Base-by-base conservation (phyloP, 2,888 invertebrate species). In the Macrosiphum euphorbiae region DNA sequence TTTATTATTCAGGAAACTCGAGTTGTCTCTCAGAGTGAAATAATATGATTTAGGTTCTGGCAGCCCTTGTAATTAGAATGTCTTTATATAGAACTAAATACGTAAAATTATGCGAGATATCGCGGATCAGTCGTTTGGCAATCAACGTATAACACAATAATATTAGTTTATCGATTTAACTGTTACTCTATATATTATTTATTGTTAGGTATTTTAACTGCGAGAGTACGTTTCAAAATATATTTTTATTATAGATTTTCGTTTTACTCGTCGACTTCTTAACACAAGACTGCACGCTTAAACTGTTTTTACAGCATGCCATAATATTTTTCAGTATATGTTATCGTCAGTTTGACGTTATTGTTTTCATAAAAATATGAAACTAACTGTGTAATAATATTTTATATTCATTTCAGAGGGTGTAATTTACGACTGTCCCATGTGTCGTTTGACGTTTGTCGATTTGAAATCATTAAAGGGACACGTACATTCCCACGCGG, bases 381-480 rank as follows among this genome's bases (percentile, higher is more conserved):
- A 87, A 88, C 20, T 50, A 88, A 35, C n/a, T 50, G n/a, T 52
- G 7, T 88, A 88, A n/a, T 50, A 52, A 50, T 88, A n/a, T 86
- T 86, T 58, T 88, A 44, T 88, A 44, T 88, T 94, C n/a, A 50
- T 94, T 94, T 84, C 94, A 95, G 94, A 92, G 47, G 89, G 93
- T 44, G 94, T 94, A 52, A 91, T 96, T 92, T 97, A 97, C 95
- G 97, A 97, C 95, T 98, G 98, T 95, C 97, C 97, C 0, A 97
- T 98, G 95, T 98, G 98, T 95, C 96, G 97, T 94, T 96, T 97
- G 95, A 96, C 96, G 28, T 98, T 97, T 95, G 97, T 97, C 94
- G 97, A 97, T 95, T 96, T 97, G n/a, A 95, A 96, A 3, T 96
- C 96, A 94, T 96, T 98, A 95, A 97, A 97, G 95, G 96, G 97